Evolutionary conservation across 2,797 vertebrate species (phyloP), one percentile per base, ranked within the genome.

Genomic region (Arctocebus calabarensis): DNA sequence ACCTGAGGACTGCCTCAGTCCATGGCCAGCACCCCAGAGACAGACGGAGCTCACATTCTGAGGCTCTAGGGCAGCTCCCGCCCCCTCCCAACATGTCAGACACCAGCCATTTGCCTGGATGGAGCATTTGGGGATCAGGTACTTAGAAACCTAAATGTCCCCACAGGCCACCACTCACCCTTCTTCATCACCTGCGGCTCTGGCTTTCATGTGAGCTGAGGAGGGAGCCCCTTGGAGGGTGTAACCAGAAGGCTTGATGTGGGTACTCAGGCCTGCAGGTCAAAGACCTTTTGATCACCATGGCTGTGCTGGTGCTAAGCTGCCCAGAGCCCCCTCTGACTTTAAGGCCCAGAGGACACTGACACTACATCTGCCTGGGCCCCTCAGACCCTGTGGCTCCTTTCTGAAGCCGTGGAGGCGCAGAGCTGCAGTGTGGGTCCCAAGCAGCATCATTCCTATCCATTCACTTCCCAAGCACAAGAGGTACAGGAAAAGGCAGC

Each of bases 381-480:
- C 37, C 22, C 7, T 1, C 7, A 8, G 82, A 37, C n/a, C 45
- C 86, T 29, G n/a, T 43, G 16, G 2, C 59, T 57, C 14, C 86
- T 40, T 16, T 62, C 79, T 85, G 77, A 52, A 32, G 45, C 43
- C 0, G 55, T 90, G 90, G 27, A 68, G 17, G 79, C 48, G 7
- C 10, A 23, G 52, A 52, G 71, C 79, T 32, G 70, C 27, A 17
- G 9, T 0, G 32, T 43, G 57, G 40, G 25, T 20, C n/a, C 64
- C 5, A 13, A 0, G 19, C 52, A 66, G 43, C 55, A 0, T 48
- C 2, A 43, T 25, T 64, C 71, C 5, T 5, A 29, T 66, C 70
- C 59, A 29, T 37, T 25, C 17, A 22, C 64, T 75, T 27, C 57
- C 48, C 77, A 64, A 59, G 20, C 34, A 14, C 12, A 6, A 40